These are phyloP conservation scores for Crenuchus spilurus DNA, from an alignment of 2,797 vertebrate genomes.

Conservation along the genomic window DNA sequence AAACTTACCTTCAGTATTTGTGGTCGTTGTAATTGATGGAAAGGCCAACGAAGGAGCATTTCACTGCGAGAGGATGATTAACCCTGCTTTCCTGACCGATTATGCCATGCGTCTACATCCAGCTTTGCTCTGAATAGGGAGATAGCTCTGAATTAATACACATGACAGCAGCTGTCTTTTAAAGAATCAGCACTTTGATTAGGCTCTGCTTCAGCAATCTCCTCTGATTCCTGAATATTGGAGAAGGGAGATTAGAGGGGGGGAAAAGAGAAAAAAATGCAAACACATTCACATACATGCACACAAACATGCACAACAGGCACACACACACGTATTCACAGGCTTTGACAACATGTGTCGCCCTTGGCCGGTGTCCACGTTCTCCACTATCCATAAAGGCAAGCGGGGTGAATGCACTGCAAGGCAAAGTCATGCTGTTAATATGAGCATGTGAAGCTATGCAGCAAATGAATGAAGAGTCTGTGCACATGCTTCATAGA, in stretches of 20 bases:
- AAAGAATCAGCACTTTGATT: conserved; percentile 87
- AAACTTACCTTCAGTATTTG: conserved; percentile 73
- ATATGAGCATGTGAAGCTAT: conserved; percentile 18
- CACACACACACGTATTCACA: conserved; percentile 60
- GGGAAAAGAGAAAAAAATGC: conserved; percentile 63
- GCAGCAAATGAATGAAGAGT: conserved; percentile 33
- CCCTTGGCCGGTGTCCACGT: conserved; percentile 72
- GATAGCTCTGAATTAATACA: conserved; percentile 76
- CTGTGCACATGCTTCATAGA: conserved; percentile 52
- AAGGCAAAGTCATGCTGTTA: conserved; percentile 59
- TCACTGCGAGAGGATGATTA: conserved; percentile 59
- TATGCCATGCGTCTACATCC: conserved; percentile 71
- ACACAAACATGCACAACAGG: conserved; percentile 53
- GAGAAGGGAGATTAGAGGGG: conserved; percentile 76
- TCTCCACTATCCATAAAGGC: conserved; percentile 62
- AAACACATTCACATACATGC: conserved; percentile 57
- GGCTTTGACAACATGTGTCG: conserved; percentile 70
- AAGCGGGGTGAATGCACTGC: conserved; percentile 44
- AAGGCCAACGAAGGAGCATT: conserved; percentile 47
- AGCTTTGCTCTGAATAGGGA: conserved; percentile 67
- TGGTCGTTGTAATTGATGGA: conserved; percentile 60
- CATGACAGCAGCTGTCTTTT: conserved; percentile 86
- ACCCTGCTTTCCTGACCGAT: conserved; percentile 64
- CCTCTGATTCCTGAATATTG: conserved; percentile 81
- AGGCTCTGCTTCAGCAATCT: conserved; percentile 74